Evolutionary conservation across 2,888 invertebrate genomes (phyloP).

Genomic region (Junonia oenone): DNA sequence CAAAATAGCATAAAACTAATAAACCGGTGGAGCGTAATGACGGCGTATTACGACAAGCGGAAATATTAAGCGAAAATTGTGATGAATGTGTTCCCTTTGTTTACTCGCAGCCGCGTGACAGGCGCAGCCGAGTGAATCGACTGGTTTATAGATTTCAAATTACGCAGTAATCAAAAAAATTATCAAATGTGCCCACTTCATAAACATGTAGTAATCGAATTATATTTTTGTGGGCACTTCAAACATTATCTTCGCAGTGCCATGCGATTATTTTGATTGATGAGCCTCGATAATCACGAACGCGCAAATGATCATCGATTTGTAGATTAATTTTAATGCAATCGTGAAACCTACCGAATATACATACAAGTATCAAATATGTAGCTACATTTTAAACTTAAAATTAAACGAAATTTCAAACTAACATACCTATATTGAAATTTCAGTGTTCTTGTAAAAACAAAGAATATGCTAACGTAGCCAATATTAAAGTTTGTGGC

Average conservation of each 20-base stretch:
- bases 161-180: conserved; percentile 17
- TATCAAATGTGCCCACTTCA: conserved; percentile 22
- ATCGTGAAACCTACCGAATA: not conserved
- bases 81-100: conserved; percentile 49
- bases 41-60: conserved; percentile 50
- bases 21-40: conserved; percentile 35
- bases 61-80: conserved; percentile 55
- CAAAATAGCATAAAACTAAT: conserved; percentile 53
- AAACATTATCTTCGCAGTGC: conserved; percentile 18
- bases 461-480: not conserved
- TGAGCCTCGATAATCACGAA: conserved; percentile 12
- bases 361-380: not conserved
- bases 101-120: conserved; percentile 36
- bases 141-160: conserved; percentile 16
- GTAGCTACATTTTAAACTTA: not conserved
- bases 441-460: not conserved
- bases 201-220: conserved; percentile 21
- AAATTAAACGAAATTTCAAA: not conserved
- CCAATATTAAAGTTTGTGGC: not conserved
- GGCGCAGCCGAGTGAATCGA: conserved; percentile 28
- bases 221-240: conserved; percentile 24
- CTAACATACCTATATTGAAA: not conserved
- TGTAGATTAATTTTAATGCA: not conserved
- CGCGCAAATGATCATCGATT: not conserved
- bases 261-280: conserved; percentile 20